phyloP scores from a whole-genome alignment of 2,797 vertebrate species.

The Siniperca obscura region DNA sequence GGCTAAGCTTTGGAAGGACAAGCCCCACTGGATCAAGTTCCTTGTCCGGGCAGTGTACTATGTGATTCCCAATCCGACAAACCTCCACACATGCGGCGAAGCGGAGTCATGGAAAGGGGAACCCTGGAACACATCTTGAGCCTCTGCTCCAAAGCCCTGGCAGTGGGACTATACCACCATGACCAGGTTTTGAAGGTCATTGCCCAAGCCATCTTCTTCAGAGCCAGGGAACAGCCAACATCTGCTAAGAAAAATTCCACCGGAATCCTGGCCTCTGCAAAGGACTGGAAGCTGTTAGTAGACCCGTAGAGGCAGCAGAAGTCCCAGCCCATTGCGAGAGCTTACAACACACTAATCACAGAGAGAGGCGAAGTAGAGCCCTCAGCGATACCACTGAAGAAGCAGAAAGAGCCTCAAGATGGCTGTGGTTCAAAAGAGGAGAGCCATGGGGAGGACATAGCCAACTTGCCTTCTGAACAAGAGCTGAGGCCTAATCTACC shows the following conservation, averaged over 20 bases:
- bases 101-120: neutral
- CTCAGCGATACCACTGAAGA: neutral
- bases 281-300: neutral
- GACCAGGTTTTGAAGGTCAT: neutral
- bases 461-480: neutral
- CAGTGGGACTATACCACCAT: neutral
- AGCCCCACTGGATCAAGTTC: neutral
- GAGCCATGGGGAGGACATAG: neutral
- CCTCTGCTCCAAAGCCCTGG: no score
- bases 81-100: neutral
- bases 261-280: neutral
- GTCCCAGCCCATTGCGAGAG: neutral
- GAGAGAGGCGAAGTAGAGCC: neutral
- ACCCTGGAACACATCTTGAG: no score
- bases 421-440: conserved; percentile 2
- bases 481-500: neutral
- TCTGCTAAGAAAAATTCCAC: neutral
- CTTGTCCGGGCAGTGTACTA: neutral
- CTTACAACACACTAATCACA: neutral
- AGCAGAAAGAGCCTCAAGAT: conserved; percentile 16
- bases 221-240: neutral
- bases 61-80: neutral
- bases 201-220: neutral
- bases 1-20: neutral
- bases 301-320: neutral